Base-by-base conservation (phyloP, 2,888 invertebrate genomes). In the Choristoneura rosaceana region DNA sequence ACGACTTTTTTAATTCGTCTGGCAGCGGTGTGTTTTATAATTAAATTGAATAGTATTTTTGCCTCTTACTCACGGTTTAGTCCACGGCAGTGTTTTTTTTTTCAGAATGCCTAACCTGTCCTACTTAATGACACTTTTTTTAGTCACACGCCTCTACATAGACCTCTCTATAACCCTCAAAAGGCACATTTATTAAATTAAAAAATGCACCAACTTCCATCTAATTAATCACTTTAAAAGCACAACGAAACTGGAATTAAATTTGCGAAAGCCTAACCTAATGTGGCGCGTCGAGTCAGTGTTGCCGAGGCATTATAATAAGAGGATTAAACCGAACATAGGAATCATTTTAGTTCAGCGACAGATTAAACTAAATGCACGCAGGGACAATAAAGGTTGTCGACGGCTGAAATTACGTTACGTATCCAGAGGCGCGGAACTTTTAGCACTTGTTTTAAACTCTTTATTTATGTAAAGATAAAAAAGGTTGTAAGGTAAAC, bases 301-400 rank as follows among this genome's bases (percentile, higher is more conserved):
- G 14, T 55, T 61, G 59, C 58, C 70, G 52, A 12, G 59, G 71
- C 41, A 71, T 65, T 71, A 74, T 59, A 50, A 71, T 68, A 74
- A 74, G 71, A 74, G 68, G 71, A 71, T 74, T 74, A 68, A 52
- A 50, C 59, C 14, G 74, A 71, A 74, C 74, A 71, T 71, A 71
- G 74, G 61, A 74, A 74, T 60, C 60, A 71, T 74, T 74, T 74
- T 71, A 74, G 71, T 63, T 43, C 62, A 33, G 61, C 63, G 14
- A 55, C 50, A 64, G 58, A 68, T 47, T 63, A 64, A 63, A 70
- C 61, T 67, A 59, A 71, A 63, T 50, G 71, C 71, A 71, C 10
- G 70, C 65, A 15, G 52, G 17, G 47, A 55, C 47, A 68, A 59
- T 59, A 60, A 68, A 67, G 68, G 68, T 63, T 67, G 61, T 50